A percentile compares a stretch with the other conserved stretches of the same genome.
Conservation (phyloP, 1,140 invertebrate species). For the Saxidomus purpurata region DNA sequence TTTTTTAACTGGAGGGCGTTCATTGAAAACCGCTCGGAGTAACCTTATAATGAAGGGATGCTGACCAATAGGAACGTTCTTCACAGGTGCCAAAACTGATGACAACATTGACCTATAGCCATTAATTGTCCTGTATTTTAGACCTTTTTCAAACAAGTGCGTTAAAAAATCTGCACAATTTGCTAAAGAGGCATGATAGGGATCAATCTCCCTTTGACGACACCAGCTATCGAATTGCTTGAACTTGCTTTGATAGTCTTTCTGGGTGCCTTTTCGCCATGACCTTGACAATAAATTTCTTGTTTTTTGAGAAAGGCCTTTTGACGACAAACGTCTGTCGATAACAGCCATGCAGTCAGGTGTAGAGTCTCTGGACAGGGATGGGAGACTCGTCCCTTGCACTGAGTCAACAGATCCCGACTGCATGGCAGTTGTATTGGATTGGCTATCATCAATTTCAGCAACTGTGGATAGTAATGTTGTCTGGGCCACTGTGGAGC, state of each 20-base stretch:
- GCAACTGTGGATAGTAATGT: background rate
- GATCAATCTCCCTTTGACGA: background rate
- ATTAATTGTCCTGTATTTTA: conserved; percentile 43
- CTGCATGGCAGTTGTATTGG: conserved; percentile 12
- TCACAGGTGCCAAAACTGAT: conserved; percentile 49
- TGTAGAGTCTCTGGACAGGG: conserved; percentile 43
- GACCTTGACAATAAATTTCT: conserved; percentile 24
- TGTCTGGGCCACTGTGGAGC: conserved; percentile 50
- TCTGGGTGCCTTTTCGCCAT: conserved; percentile 49
- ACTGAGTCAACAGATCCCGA: conserved; percentile 14
- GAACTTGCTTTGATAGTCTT: conserved; percentile 42
- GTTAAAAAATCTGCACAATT: conserved; percentile 54
- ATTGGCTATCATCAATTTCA: conserved; percentile 14
- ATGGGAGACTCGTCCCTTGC: background rate
- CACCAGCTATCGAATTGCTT: conserved; percentile 61
- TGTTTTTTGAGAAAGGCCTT: conserved; percentile 47
- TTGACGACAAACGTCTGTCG: conserved; percentile 42
- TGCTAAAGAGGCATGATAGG: background rate
- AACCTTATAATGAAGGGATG: conserved; percentile 34
- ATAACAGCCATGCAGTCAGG: conserved; percentile 64
- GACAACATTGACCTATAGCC: conserved; percentile 55
- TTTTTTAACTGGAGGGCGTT: conserved; percentile 18
- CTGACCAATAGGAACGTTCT: conserved; percentile 35
- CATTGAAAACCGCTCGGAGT: background rate
- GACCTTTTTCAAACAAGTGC: conserved; percentile 29